These are phyloP conservation scores for Thymelicus acteon DNA, from an alignment of 2,888 invertebrate genomes.

Conservation along the genomic window DNA sequence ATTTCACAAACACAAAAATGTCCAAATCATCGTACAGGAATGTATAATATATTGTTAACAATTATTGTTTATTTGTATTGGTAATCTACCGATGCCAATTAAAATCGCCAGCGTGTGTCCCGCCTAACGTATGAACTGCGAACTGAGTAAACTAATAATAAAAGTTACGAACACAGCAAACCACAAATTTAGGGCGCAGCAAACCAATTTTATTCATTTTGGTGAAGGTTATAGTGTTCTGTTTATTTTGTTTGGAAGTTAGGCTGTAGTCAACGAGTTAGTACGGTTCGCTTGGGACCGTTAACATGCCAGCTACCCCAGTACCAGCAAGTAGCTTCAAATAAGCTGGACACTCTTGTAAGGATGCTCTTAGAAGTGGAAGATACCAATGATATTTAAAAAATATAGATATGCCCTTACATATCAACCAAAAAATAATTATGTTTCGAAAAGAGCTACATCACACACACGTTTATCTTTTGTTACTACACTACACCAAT, in stretches of 20 bases:
- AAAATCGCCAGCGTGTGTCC: background rate
- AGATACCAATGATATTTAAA: too few relatives aligned
- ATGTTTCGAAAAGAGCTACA: too few relatives aligned
- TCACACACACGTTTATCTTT: too few relatives aligned
- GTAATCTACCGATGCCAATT: background rate
- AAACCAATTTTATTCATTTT: constrained; percentile 5
- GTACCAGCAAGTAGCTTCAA: background rate
- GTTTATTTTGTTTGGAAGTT: constrained; percentile 1
- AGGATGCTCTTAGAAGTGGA: too few relatives aligned
- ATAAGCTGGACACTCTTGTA: background rate
- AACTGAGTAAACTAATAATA: constrained; percentile 4
- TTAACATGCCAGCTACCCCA: too few relatives aligned
- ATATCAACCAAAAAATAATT: too few relatives aligned
- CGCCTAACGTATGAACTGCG: background rate
- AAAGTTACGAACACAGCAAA: constrained; percentile 5
- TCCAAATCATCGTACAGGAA: too few relatives aligned
- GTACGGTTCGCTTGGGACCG: background rate
- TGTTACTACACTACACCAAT: too few relatives aligned
- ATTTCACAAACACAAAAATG: too few relatives aligned
- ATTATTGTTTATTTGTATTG: too few relatives aligned
- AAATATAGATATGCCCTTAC: too few relatives aligned
- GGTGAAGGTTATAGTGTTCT: background rate
- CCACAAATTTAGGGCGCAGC: constrained; percentile 1
- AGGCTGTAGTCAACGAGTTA: background rate
- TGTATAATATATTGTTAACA: too few relatives aligned